Conservation (phyloP, 2,797 vertebrate species). For the Phoeniculus purpureus region DNA sequence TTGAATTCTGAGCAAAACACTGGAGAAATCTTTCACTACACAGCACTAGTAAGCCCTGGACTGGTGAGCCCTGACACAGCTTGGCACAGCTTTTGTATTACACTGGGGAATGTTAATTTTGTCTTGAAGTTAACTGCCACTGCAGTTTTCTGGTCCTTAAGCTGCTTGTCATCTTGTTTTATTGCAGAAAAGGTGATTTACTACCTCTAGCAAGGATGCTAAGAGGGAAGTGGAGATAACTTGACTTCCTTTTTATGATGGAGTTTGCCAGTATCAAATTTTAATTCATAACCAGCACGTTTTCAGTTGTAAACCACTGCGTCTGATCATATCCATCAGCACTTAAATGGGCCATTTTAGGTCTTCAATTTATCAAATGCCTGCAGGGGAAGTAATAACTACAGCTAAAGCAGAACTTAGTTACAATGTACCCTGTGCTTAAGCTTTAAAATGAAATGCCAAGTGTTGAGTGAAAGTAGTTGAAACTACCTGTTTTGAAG, state of each 20-base stretch:
- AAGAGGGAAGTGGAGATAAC: neutral
- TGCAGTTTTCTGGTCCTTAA: neutral
- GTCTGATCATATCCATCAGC: neutral
- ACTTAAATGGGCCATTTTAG: constrained; percentile 21
- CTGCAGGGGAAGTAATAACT: constrained; percentile 32
- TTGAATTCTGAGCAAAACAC: neutral
- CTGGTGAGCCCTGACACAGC: neutral
- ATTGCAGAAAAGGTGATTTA: neutral
- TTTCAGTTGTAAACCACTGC: constrained; percentile 1
- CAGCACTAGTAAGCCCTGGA: neutral
- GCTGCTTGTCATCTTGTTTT: neutral
- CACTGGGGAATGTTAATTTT: neutral
- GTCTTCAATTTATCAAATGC: constrained; percentile 34
- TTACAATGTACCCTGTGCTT: neutral
- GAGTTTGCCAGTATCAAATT: neutral
- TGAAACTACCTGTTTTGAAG: neutral
- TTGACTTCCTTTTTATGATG: constrained; percentile 4
- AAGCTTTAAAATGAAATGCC: constrained; percentile 19
- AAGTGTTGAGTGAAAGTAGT: neutral
- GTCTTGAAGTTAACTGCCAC: neutral
- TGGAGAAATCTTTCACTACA: neutral
- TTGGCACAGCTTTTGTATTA: neutral
- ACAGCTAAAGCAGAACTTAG: constrained; percentile 24
- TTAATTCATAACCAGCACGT: neutral
- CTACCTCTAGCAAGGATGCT: neutral